Percentiles rank a stretch among this genome's conserved stretches.
These are phyloP conservation scores for Ophion ventricosus DNA, from an alignment of 2,888 invertebrate species.

Conservation along the genomic window DNA sequence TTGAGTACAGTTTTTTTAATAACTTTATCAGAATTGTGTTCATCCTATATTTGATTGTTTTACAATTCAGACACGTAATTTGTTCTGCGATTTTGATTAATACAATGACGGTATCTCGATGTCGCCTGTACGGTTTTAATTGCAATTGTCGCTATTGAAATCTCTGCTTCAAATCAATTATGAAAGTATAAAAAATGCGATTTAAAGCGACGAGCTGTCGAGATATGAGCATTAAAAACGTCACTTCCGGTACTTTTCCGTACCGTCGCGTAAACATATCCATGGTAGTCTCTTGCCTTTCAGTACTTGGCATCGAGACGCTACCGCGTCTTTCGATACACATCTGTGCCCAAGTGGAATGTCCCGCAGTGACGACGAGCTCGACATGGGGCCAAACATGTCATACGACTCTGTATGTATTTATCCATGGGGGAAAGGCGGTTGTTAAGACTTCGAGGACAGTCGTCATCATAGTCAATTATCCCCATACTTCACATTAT, in stretches of 20 bases:
- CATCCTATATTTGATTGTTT: too few relatives aligned
- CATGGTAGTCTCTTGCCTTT: slow-evolving; percentile 3
- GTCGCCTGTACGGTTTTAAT: too few relatives aligned
- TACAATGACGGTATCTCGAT: too few relatives aligned
- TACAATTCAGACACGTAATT: too few relatives aligned
- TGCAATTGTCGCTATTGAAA: too few relatives aligned
- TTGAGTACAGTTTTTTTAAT: too few relatives aligned
- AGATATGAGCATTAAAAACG: neutral
- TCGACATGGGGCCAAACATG: slow-evolving; percentile 44
- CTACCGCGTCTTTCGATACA: slow-evolving; percentile 5
- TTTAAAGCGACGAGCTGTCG: neutral
- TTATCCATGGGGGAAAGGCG: neutral
- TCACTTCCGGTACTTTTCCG: neutral
- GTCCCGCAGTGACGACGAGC: slow-evolving; percentile 55
- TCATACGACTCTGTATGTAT: neutral
- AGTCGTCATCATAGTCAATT: neutral
- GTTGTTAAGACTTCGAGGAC: neutral
- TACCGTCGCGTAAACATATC: slow-evolving; percentile 22
- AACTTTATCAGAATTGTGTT: too few relatives aligned
- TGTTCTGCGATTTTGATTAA: too few relatives aligned
- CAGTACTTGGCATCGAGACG: slow-evolving; percentile 3
- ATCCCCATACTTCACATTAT: neutral
- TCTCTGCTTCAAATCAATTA: too few relatives aligned
- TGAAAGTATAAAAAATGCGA: neutral
- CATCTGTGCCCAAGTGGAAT: slow-evolving; percentile 62